Evolutionary conservation across 2,888 invertebrate species (phyloP), one percentile per base, ranked within the genome.

Genomic region (Eubasilissa splendida): DNA sequence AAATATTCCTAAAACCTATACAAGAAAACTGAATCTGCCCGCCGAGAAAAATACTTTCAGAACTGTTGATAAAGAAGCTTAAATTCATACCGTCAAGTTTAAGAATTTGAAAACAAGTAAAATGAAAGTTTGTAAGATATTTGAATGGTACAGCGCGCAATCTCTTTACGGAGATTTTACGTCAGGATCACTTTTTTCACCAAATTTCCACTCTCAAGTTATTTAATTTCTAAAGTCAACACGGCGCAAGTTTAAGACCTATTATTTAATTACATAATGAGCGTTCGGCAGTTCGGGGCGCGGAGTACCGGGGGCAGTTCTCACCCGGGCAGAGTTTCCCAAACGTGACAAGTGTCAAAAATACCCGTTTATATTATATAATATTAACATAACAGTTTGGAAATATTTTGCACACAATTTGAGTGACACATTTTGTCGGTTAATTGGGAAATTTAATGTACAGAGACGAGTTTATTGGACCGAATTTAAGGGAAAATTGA

Each of bases 211-310:
- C n/a, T 31, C 56, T 56, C 12, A 73, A 14, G 33, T 73, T 50
- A 50, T 73, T 73, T 50, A 73, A n/a, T 73, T 73, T 9, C 52
- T 2, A 56, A 73, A 73, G 56, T 73, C 71, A 73, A 73, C 71
- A 73, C 33, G 10, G 71, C 56, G 56, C 58, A 73, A 73, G 58
- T 73, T 73, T 56, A 12, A 56, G 56, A 42, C 71, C 54, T 73
- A 73, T 73, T 73, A 73, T 73, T 73, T 56, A 73, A 73, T 73
- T 73, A 73, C 71, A 73, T 73, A 73, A 73, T 73, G 33, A 56
- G 71, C 71, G 71, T 73, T 73, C 56, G 71, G 71, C 58, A 56
- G 56, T 56, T 56, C 14, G 56, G 42, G 56, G 71, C 33, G 14
- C 71, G 31, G 56, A 73, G 42, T 31, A 56, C 22, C n/a, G 8